Base-by-base conservation (phyloP, 1,140 invertebrate species). In the Homarus americanus region DNA sequence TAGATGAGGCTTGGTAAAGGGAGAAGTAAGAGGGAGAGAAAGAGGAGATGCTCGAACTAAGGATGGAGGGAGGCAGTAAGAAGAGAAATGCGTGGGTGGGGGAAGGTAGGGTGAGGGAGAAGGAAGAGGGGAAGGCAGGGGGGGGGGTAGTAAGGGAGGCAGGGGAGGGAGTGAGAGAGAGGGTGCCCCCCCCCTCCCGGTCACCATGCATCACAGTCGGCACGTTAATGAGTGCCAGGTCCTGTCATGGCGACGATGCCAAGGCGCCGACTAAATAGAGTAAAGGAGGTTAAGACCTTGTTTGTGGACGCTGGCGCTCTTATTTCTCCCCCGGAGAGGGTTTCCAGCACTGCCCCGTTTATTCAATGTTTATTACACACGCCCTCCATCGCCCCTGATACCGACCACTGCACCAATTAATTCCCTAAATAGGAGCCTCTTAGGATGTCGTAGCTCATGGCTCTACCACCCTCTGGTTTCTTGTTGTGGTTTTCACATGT, bases 181-280 rank as follows among this genome's bases (percentile, higher is more conserved):
- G 66, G 4, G n/a, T n/a, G 34, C 20, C n/a, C n/a, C n/a, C n/a
- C n/a, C n/a, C n/a, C n/a, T n/a, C n/a, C n/a, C n/a, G 66, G 38
- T 41, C 83, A 49, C 66, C 34, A 80, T 80, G 41, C 78, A 80
- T 80, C 78, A 58, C 82, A 28, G 38, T 73, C 38, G 83, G 83
- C 72, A 86, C 69, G 69, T 53, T 86, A 86, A 86, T 86, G 83
- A 86, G 83, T 34, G 83, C 83, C 83, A 76, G 66, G 24, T 7
- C 17, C 78, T 80, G 78, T 80, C 78, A 49, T n/a, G 9, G 20
- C 28, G 40, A 76, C 69, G 83, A 49, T 49, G 83, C 83, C 72
- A 86, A 86, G 69, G 40, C 66, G 32, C 41, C 41, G 41, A 58
- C 63, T 69, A 69, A 69, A 69, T 28, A 69, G n/a, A 69, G 63